phyloP scores from a whole-genome alignment of 2,113 vertebrate genomes.

The Aplodontia rufa region DNA sequence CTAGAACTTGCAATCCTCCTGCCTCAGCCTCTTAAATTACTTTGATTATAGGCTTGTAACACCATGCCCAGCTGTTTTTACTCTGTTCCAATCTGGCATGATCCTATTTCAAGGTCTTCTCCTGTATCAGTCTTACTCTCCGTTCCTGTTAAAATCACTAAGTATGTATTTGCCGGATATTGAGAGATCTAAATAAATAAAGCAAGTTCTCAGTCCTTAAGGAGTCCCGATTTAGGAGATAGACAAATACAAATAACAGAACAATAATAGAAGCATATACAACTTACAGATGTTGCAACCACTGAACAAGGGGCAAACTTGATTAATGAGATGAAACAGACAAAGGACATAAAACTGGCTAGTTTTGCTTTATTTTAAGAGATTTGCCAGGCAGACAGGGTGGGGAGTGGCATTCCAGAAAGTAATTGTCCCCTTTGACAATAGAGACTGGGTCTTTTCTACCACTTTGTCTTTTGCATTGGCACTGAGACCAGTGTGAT shows the following conservation, averaged over 20 bases:
- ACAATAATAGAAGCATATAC: not conserved
- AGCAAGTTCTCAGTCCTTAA: not conserved
- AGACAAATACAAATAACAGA: not conserved
- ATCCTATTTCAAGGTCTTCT: not conserved
- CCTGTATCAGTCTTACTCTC: not conserved
- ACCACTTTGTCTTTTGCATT: not conserved
- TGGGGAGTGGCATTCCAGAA: not conserved
- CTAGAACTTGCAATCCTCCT: not conserved
- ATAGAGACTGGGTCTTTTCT: not conserved
- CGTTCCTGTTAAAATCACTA: not conserved
- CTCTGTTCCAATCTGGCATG: not conserved
- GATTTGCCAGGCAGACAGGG: not conserved
- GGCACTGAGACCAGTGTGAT: not conserved
- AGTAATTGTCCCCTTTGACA: not conserved
- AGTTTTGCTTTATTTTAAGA: not conserved
- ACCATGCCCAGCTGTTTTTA: too few relatives aligned
- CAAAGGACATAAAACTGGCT: not conserved
- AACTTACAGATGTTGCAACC: not conserved
- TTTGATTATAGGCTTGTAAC: too few relatives aligned
- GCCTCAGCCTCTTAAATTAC: not conserved
- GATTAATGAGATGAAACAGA: not conserved
- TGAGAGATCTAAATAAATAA: slow-evolving; percentile 19
- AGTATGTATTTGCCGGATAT: not conserved
- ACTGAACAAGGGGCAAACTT: not conserved
- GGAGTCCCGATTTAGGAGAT: not conserved